Base-by-base conservation (phyloP, 2,888 invertebrate species). In the Griposia aprilina region DNA sequence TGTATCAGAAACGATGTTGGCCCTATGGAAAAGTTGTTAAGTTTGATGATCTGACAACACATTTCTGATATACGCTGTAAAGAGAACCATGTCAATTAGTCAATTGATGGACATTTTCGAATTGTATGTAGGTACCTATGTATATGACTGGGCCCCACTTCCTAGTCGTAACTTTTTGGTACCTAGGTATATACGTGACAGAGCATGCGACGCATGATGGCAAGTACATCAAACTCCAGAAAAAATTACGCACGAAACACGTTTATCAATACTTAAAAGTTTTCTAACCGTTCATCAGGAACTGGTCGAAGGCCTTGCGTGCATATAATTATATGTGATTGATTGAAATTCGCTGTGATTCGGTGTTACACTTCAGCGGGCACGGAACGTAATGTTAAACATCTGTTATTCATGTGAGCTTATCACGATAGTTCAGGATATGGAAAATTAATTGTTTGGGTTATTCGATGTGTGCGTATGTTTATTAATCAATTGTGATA, bases 221-320 rank as follows among this genome's bases (percentile, higher is more conserved):
- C 11, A 1, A 7, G 17, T 50, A 50, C 52, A 20, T 66, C 20
- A 66, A 48, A 66, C 26, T 48, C 7, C 7, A 26, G 26, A 78
- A n/a, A 77, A 59, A 30, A n/a, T 17, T 52, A n/a, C n/a, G 30
- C 48, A 80, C 23, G 7, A n/a, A 80, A 57, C 48, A 17, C 0
- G 57, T 65, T n/a, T 65, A 59, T 55, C 5, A 10, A 23, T 57
- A 67, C 59, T 45, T 79, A 69, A n/a, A 68, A 55, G 76, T 65
- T 83, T 76, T 84, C 81, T 72, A 84, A 50, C 36, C 50, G 67
- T 60, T n/a, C 26, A 63, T 80, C 26, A 59, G 82, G 85, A 84
- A 72, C 62, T 71, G 41, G 8, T 36, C 50, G 75, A 84, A 82
- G 86, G 86, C 26, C 62, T 76, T 45, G 78, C 84, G 85, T 83